Evolutionary conservation across 2,797 vertebrate species (phyloP), one percentile per base, ranked within the genome.

Genomic region (Tenualosa thibaudeaui): DNA sequence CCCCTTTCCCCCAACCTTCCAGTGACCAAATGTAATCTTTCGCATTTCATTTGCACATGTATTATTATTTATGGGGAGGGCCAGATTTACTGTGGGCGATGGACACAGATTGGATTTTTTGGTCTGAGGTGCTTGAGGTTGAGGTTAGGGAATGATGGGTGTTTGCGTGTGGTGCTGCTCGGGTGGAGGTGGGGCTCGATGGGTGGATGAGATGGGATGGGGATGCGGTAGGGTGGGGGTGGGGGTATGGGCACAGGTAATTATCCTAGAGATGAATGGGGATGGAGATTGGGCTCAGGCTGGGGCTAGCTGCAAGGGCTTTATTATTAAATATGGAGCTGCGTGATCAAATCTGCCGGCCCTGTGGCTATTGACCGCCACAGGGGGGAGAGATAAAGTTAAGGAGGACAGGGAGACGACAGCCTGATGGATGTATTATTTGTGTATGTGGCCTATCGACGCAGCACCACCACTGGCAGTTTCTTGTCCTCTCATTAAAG

Each of bases 311-410:
- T 86, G 88, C 85, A 85, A 88, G 85, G 86, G 88, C 89, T 91
- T 91, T 90, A 92, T 92, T 91, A 91, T 92, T 91, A 91, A 92
- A 92, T 92, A 92, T 91, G 90, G 89, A 91, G 89, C 86, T 86
- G 60, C 84, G 86, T 92, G 90, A 92, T 91, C 90, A 89, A 87
- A 91, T 90, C 88, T 84, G 87, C 86, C 71, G 82, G 86, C 91
- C 71, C 88, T 31, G 82, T 81, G 86, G 88, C 89, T 92, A 90
- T 91, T 92, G 91, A 92, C 86, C 87, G 87, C 86, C 86, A 86
- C 78, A 26, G 86, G 84, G 85, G 86, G 85, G 84, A 75, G 84
- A 88, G 89, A 90, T 91, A 88, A 90, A 88, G 88, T 87, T 90
- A 88, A 88, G 90, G 86, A 86, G 87, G 88, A 84, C 81, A 87